Evolutionary conservation across 2,888 invertebrate species (phyloP).

Genomic region (Xestia ashworthii): DNA sequence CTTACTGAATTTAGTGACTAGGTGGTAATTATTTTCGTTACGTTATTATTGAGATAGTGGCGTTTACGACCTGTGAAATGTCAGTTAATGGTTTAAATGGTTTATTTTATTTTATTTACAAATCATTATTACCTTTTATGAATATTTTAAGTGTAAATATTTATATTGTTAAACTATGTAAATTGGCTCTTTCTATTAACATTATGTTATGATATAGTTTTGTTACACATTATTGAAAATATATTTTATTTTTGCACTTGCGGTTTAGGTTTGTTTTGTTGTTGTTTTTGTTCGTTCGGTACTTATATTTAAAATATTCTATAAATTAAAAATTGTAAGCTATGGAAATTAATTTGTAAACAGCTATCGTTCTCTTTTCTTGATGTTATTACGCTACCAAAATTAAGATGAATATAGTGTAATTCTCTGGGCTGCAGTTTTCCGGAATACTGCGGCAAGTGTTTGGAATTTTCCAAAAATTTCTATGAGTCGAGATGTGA

Average conservation of each 20-base stretch:
- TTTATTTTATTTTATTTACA: constrained; percentile 46
- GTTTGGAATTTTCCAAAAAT: neutral
- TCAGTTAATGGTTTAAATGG: constrained; percentile 31
- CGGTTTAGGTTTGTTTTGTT: constrained; percentile 48
- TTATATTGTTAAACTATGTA: constrained; percentile 34
- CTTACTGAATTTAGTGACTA: constrained; percentile 62
- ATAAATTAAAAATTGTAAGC: constrained; percentile 24
- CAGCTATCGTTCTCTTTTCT: neutral
- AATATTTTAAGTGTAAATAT: constrained; percentile 49
- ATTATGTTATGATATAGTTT: constrained; percentile 27
- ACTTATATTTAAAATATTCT: constrained; percentile 35
- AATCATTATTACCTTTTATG: constrained; percentile 27
- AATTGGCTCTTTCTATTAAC: constrained; percentile 37
- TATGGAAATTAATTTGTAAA: constrained; percentile 16
- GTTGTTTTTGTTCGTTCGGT: constrained; percentile 44
- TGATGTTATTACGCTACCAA: neutral
- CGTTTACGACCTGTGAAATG: constrained; percentile 36
- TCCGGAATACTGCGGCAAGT: neutral
- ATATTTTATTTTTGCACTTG: constrained; percentile 32
- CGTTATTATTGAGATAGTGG: constrained; percentile 40
- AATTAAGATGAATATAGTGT: neutral
- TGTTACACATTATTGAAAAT: constrained; percentile 40
- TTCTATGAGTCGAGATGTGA: constrained; percentile 3
- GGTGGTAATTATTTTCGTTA: constrained; percentile 40
- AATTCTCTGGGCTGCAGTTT: constrained; percentile 1